A percentile compares a stretch with the other conserved stretches of the same genome.
phyloP scores from a whole-genome alignment of 2,113 vertebrate genomes.

The Camelus bactrianus region DNA sequence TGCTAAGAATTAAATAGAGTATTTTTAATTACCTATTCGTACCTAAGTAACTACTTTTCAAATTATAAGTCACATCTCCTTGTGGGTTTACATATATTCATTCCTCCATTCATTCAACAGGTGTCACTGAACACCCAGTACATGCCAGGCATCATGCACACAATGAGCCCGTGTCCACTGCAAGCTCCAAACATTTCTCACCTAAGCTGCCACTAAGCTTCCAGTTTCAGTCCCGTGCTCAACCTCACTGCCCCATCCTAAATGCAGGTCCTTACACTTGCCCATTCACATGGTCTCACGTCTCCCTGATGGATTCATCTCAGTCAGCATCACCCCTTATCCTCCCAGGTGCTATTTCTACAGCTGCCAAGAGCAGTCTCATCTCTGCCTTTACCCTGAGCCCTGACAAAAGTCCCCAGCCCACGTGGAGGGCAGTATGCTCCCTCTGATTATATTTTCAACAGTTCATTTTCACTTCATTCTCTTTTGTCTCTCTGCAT shows the following conservation, averaged over 20 bases:
- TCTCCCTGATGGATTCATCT: neutral
- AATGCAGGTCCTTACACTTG: neutral
- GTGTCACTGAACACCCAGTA: neutral
- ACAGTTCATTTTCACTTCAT: neutral
- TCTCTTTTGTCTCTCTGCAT: neutral
- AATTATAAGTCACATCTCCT: slow-evolving; percentile 8
- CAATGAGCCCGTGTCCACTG: neutral
- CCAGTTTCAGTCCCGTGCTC: neutral
- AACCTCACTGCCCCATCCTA: neutral
- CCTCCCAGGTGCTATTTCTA: neutral
- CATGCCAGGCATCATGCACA: neutral
- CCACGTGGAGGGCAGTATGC: neutral
- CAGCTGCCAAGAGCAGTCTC: neutral
- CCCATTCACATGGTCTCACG: neutral
- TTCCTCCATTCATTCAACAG: neutral
- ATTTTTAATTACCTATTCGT: slow-evolving; percentile 32
- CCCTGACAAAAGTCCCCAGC: neutral
- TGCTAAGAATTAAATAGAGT: slow-evolving; percentile 44
- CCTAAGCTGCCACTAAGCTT: neutral
- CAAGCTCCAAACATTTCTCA: neutral
- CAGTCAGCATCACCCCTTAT: neutral
- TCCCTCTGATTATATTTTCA: neutral
- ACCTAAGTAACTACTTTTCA: neutral
- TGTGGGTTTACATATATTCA: neutral
- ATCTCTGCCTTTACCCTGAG: neutral